Evolutionary conservation across 2,888 invertebrate genomes (phyloP).

Genomic region (Sphaerophoria rueppellii): DNA sequence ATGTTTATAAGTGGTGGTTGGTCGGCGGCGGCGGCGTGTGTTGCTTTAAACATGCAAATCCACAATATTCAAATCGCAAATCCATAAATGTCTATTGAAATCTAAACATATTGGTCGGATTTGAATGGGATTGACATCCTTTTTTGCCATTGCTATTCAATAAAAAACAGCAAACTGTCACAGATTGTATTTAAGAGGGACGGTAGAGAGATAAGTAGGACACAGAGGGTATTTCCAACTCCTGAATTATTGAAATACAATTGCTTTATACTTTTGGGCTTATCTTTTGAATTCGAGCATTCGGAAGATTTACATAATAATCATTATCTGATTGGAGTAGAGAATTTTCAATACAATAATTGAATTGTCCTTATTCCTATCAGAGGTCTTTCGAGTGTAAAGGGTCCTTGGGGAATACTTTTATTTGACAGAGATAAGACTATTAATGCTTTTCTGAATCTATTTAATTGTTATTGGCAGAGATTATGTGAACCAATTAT

Average conservation of each 20-base stretch:
- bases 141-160: neutral
- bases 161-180: too few relatives aligned
- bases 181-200: neutral
- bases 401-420: neutral
- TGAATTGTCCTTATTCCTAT: neutral
- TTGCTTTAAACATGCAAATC: conserved; percentile 11
- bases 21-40: too few relatives aligned
- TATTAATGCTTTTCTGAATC: neutral
- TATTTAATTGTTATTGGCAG: conserved; percentile 10
- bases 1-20: neutral
- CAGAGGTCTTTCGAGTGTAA: neutral
- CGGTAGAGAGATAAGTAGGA: neutral
- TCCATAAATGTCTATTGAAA: conserved; percentile 25
- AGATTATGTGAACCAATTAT: conserved; percentile 2
- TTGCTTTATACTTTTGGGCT: neutral
- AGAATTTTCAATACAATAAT: conserved; percentile 16
- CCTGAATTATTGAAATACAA: neutral
- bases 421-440: neutral
- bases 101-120: conserved; percentile 22
- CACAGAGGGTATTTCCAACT: neutral
- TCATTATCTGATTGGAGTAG: conserved; percentile 1
- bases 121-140: conserved; percentile 1
- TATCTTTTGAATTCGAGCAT: conserved; percentile 7
- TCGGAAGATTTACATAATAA: conserved; percentile 26
- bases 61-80: conserved; percentile 11